Evolutionary conservation across 2,888 invertebrate genomes (phyloP).

Genomic region (Netelia inedita): DNA sequence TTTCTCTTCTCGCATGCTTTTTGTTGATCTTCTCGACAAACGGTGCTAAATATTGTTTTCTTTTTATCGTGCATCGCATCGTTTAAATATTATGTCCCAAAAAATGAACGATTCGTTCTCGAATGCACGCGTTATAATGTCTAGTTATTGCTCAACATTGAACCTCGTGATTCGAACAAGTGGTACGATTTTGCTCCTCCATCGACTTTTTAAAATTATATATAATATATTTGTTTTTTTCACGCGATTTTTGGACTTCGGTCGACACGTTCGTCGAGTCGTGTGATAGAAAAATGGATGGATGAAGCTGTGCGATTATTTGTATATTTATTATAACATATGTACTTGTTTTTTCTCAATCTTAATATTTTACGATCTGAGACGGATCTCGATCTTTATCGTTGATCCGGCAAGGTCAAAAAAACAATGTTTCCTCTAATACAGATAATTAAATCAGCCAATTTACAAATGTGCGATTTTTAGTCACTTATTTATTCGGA

Average conservation of each 20-base stretch:
- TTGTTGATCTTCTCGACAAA: conserved; percentile 59
- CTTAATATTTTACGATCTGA: neutral
- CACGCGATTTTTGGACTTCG: conserved; percentile 2
- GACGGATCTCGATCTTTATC: conserved; percentile 6
- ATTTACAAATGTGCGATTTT: conserved; percentile 15
- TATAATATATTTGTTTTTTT: conserved; percentile 12
- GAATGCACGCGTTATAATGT: conserved; percentile 47
- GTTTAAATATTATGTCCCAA: conserved; percentile 13
- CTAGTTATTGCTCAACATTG: conserved; percentile 60
- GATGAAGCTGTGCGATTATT: conserved; percentile 39
- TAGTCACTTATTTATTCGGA: conserved; percentile 23
- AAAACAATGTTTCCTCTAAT: neutral
- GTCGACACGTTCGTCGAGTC: conserved; percentile 8
- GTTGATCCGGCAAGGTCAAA: conserved; percentile 7
- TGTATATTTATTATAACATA: neutral
- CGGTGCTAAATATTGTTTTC: conserved; percentile 39
- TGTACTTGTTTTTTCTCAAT: conserved; percentile 8
- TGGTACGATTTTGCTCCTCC: neutral
- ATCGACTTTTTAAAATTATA: neutral
- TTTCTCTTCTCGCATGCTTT: conserved; percentile 21
- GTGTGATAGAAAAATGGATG: conserved; percentile 44
- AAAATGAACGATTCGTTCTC: conserved; percentile 36
- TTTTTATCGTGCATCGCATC: conserved; percentile 11
- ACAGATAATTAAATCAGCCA: conserved; percentile 18
- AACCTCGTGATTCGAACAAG: conserved; percentile 34